These are phyloP conservation scores for Cantharis flavilabris DNA, from an alignment of 2,888 invertebrate species.

Conservation along the genomic window DNA sequence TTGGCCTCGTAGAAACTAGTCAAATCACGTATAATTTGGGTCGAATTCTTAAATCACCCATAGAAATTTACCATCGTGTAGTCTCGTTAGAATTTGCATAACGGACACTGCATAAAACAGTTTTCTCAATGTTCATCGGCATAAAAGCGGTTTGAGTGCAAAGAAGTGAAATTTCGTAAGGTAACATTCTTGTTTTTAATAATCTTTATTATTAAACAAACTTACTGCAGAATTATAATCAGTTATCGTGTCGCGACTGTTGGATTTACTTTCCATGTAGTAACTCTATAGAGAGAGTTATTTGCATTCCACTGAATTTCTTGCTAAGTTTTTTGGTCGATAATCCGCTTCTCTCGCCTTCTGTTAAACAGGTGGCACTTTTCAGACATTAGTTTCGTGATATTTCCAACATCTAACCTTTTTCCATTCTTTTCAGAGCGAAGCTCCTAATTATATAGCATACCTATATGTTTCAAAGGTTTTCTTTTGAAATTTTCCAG, in stretches of 20 bases:
- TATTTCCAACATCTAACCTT: neutral
- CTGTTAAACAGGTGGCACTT: neutral
- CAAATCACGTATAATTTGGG: neutral
- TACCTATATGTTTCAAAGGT: neutral
- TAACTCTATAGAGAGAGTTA: neutral
- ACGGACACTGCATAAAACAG: neutral
- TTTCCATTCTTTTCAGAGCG: neutral
- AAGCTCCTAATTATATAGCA: neutral
- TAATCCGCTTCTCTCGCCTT: neutral
- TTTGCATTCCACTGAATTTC: neutral
- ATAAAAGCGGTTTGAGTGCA: neutral
- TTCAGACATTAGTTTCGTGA: neutral
- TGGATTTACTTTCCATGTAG: neutral
- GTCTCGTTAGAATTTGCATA: neutral
- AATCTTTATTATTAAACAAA: neutral
- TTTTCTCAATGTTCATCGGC: neutral
- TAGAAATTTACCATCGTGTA: neutral
- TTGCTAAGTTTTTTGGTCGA: neutral
- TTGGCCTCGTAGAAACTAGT: neutral
- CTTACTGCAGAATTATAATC: neutral
- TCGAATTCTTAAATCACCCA: neutral
- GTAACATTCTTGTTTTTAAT: neutral
- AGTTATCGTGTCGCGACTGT: neutral
- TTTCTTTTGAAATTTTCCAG: neutral
- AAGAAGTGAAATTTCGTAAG: neutral